Evolutionary conservation across 2,888 invertebrate species (phyloP), one percentile per base, ranked within the genome.

Genomic region (Dermolepida albohirtum): DNA sequence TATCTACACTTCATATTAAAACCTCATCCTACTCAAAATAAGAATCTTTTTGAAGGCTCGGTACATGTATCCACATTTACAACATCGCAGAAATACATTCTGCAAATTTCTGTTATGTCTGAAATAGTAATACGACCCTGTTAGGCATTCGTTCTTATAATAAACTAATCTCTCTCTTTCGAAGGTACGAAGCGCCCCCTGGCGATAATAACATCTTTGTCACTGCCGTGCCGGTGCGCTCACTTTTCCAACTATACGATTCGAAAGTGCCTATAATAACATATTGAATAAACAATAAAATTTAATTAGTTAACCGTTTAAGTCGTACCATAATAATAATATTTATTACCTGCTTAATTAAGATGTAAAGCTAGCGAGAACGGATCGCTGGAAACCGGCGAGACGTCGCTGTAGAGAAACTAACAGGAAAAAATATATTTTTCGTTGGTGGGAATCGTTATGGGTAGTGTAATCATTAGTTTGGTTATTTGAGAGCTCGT

Each of bases 301-400:
- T 67, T 67, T 67, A 67, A 67, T 67, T 67, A 67, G 67, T 63
- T 63, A 67, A 67, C 52, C 44, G 63, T 67, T 67, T 67, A 67
- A 49, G 66, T 66, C 66, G 47, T 40, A 47, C 57, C 17, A 41
- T 57, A 66, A 66, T 66, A 57, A 54, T 49, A 49, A 57, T 41
- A 47, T 66, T 66, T 66, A 66, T 54, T 57, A 47, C 57, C 34
- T 27, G 41, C 57, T 66, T 66, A 66, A 66, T 66, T 66, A 66
- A 66, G 66, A 66, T 55, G 66, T 66, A 66, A 66, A 57, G 57
- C 22, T 57, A 14, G 57, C 27, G 41, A 57, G 43, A 43, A 22
- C 17, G 17, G 43, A n/a, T 17, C 27, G 43, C 27, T 27, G 4
- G 12, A 7, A 27, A 11, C 29, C 11, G 7, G n/a, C 29, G 29